Percentiles rank a stretch among this genome's conserved stretches.
Conservation (phyloP, 2,797 vertebrate species). For the Enteromius afrohamiltoni region DNA sequence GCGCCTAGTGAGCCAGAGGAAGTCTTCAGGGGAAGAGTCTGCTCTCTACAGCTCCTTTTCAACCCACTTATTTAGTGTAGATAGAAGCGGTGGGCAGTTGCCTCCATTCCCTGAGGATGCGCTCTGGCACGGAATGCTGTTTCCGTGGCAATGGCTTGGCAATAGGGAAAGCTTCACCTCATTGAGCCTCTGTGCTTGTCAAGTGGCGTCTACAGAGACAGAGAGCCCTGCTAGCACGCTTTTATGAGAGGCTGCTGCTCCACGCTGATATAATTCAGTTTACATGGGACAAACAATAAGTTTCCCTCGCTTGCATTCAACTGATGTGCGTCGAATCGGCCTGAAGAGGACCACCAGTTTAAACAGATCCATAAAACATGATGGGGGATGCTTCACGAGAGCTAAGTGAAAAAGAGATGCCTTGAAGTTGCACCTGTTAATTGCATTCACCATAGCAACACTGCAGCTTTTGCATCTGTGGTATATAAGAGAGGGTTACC, state of each 20-base stretch:
- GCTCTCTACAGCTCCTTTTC: constrained; percentile 30
- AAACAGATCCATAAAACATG: constrained; percentile 39
- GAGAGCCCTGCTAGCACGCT: background rate
- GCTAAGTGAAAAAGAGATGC: constrained; percentile 32
- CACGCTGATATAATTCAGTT: constrained; percentile 37
- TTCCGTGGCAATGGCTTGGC: constrained; percentile 57
- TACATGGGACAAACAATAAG: constrained; percentile 28
- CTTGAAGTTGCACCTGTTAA: constrained; percentile 54
- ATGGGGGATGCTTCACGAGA: constrained; percentile 24
- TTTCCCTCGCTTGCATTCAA: constrained; percentile 17
- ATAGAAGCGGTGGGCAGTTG: constrained; percentile 31
- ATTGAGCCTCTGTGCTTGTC: constrained; percentile 48
- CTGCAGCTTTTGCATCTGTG: constrained; percentile 39
- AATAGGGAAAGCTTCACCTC: constrained; percentile 42
- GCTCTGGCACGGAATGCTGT: constrained; percentile 53
- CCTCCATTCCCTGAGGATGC: constrained; percentile 36
- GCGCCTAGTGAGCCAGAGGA: constrained; percentile 6
- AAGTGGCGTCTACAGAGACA: constrained; percentile 29
- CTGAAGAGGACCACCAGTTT: constrained; percentile 19
- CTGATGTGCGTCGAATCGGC: constrained; percentile 5
- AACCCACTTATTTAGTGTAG: constrained; percentile 33
- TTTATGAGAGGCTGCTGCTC: constrained; percentile 38
- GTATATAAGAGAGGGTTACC: constrained; percentile 36
- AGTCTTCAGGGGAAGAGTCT: constrained; percentile 28
- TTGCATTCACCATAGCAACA: constrained; percentile 56